A percentile compares a stretch with the other conserved stretches of the same genome.
phyloP scores from a whole-genome alignment of 2,888 invertebrate species.

The Pollenia angustigena region DNA sequence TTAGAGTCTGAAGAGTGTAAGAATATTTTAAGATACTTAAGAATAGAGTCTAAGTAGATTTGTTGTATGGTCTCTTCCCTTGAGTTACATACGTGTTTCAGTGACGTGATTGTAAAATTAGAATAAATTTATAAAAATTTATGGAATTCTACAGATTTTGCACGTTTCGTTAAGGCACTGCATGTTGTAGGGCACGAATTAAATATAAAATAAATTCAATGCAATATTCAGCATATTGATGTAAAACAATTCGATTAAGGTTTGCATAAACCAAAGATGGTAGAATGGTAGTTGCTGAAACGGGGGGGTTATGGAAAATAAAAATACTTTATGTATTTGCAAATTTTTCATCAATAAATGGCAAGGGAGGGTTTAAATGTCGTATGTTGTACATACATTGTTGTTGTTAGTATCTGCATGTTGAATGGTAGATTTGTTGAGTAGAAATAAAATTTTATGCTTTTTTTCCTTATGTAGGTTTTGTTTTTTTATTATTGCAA shows the following conservation, averaged over 20 bases:
- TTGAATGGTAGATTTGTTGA: constrained; percentile 32
- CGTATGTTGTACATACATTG: constrained; percentile 9
- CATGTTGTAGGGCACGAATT: not conserved
- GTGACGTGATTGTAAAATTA: no score
- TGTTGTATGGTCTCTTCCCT: no score
- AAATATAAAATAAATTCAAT: constrained; percentile 53
- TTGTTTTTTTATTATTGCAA: constrained; percentile 4
- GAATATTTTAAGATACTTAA: no score
- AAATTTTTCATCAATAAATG: constrained; percentile 58
- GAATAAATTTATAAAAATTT: no score
- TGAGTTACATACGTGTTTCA: no score
- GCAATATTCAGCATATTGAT: constrained; percentile 70
- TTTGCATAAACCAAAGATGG: constrained; percentile 16
- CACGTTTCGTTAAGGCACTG: not conserved
- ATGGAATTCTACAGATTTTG: not conserved
- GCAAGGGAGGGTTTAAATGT: constrained; percentile 42
- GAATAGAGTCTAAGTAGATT: no score
- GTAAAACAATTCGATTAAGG: constrained; percentile 69
- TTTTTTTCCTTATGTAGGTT: not conserved
- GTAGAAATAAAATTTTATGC: constrained; percentile 29
- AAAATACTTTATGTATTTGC: constrained; percentile 32
- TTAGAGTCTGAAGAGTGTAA: no score
- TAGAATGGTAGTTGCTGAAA: not conserved
- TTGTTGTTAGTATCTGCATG: constrained; percentile 19
- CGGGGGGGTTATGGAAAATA: not conserved